Base-by-base conservation (phyloP, 2,113 vertebrate genomes). In the Tenebrosternarchus preto region DNA sequence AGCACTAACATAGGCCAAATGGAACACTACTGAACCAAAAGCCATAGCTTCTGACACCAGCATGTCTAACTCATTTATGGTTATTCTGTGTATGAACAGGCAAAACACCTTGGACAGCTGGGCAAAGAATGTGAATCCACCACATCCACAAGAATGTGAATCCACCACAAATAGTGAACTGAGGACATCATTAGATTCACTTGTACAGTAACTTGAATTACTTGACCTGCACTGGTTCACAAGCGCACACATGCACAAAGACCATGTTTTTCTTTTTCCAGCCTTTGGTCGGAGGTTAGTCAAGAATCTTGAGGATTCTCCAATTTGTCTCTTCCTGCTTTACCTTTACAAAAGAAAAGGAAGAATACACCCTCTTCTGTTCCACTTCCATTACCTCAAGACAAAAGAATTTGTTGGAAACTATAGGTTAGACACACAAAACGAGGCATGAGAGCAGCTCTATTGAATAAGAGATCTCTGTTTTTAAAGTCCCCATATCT, bases 321-420 rank as follows among this genome's bases (percentile, higher is more conserved):
- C 22, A 20, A 20, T 59, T n/a, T 59, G 56, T 22, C n/a, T 59
- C 56, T 59, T 20, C 56, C 8, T 79, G 79, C 84, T 77, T 80
- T 87, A 90, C 86, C 86, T 85, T 84, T 83, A 81, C 79, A 86
- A 86, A 85, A 82, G 90, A 87, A 90, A 82, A 82, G 80, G 87
- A 86, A 85, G 90, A 87, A 91, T 90, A 85, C 82, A 86, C 87
- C 69, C 74, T 59, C 87, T 89, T 82, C 85, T 88, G 85, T 90
- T 90, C 86, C 87, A 84, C 63, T 72, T 56, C 76, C 78, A 85
- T 92, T 90, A 90, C 89, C 88, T 92, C 90, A 92, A 85, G 85
- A 84, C 83, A 90, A 92, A 90, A 88, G 91, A 93, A 93, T 93
- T 88, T 87, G 80, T 83, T 68, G 87, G 82, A 87, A 78, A 88